A percentile compares a stretch with the other conserved stretches of the same genome.
Conservation (phyloP, 2,888 invertebrate species). For the Blastobasis adustella region DNA sequence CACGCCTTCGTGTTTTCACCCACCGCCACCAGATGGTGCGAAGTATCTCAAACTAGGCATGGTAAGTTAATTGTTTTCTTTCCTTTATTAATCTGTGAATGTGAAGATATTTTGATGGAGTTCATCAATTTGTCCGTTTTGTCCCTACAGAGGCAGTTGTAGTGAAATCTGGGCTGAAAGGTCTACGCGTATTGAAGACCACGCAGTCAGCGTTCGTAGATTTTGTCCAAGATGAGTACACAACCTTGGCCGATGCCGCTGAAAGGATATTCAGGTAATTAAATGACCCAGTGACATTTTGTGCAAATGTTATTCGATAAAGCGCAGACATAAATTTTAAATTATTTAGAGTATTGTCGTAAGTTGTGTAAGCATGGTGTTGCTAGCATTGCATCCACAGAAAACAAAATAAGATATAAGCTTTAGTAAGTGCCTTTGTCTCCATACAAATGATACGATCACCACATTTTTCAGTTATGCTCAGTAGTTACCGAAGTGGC, state of each 20-base stretch:
- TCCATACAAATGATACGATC: no score
- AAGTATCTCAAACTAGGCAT: constrained; percentile 78
- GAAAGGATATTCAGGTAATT: constrained; percentile 80
- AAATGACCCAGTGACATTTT: neutral
- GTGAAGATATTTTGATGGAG: neutral
- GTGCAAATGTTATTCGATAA: no score
- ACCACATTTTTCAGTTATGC: no score
- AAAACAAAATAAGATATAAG: no score
- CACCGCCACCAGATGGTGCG: constrained; percentile 78
- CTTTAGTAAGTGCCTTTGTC: no score
- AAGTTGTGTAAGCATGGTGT: no score
- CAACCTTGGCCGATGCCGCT: constrained; percentile 82
- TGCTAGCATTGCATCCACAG: no score
- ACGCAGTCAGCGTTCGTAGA: constrained; percentile 88
- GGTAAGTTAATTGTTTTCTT: constrained; percentile 61
- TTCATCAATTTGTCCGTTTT: constrained; percentile 5
- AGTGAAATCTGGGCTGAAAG: constrained; percentile 81
- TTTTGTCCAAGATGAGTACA: constrained; percentile 86
- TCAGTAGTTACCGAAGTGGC: no score
- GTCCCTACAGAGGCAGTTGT: constrained; percentile 59
- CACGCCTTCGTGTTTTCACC: constrained; percentile 86
- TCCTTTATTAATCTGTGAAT: neutral
- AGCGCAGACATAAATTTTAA: no score
- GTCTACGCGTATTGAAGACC: constrained; percentile 84
- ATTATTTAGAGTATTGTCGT: no score